These are phyloP conservation scores for Neocrepidodera transversa DNA, from an alignment of 2,888 invertebrate genomes.

Conservation along the genomic window DNA sequence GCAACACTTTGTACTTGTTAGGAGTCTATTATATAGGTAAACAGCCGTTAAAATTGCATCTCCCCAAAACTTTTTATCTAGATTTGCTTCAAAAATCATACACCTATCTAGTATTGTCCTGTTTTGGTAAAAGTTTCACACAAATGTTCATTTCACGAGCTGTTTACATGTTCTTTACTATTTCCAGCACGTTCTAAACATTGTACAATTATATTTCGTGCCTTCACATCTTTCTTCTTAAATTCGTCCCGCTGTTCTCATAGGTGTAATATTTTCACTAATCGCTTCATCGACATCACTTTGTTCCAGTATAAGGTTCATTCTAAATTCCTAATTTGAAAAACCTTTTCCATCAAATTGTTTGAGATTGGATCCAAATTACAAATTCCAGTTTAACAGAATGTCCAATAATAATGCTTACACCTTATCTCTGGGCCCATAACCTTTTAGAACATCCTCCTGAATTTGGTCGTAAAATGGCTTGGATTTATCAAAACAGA, in stretches of 20 bases:
- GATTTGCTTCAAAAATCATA: too few species aligned
- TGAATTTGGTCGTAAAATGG: too few species aligned
- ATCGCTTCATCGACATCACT: conserved; percentile 2
- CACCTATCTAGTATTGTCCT: neutral
- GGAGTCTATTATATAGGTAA: too few species aligned
- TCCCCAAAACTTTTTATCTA: too few species aligned
- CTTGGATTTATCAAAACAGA: too few species aligned
- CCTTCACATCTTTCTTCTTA: conserved; percentile 29
- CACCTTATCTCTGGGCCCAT: too few species aligned
- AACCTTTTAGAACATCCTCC: too few species aligned
- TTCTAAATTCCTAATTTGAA: conserved; percentile 24
- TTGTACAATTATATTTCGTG: conserved; percentile 28
- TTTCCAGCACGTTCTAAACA: conserved; percentile 31
- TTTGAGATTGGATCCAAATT: neutral
- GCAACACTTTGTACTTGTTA: too few species aligned
- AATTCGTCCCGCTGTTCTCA: neutral
- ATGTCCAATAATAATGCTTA: too few species aligned
- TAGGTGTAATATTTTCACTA: neutral
- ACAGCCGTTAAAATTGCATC: too few species aligned
- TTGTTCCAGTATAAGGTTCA: conserved; percentile 18
- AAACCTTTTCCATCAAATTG: conserved; percentile 19
- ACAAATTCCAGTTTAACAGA: too few species aligned
- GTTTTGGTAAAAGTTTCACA: conserved; percentile 16
- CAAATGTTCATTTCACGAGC: conserved; percentile 23
- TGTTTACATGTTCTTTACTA: conserved; percentile 22